Conservation (phyloP, 2,797 vertebrate species). For the Labeo calbasu region DNA sequence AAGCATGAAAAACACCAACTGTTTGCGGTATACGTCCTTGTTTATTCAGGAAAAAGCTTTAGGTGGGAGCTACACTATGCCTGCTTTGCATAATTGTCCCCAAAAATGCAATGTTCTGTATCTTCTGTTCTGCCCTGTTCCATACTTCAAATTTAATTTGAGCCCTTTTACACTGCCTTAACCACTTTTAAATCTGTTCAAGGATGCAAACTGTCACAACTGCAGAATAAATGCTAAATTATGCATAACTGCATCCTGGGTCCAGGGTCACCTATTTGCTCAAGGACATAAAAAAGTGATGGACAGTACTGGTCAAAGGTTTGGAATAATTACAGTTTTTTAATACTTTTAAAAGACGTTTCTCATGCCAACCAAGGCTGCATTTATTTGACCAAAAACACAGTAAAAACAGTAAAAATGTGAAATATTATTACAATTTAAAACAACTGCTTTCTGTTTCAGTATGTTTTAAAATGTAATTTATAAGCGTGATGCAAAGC, state of each 20-base stretch:
- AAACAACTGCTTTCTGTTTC: not conserved
- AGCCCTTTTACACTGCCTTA: not conserved
- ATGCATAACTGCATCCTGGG: not conserved
- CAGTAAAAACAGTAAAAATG: not conserved
- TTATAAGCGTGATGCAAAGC: not conserved
- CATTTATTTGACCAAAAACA: not conserved
- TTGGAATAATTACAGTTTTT: not conserved
- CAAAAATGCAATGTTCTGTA: not conserved
- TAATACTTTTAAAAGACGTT: not conserved
- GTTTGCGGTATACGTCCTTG: not conserved
- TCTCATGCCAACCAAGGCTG: not conserved
- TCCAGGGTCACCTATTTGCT: not conserved
- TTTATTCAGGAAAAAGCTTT: conserved; percentile 9
- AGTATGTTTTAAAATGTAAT: not conserved
- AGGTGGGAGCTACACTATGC: not conserved
- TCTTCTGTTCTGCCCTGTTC: not conserved
- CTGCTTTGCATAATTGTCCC: not conserved
- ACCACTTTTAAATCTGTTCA: not conserved
- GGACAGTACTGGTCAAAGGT: no score
- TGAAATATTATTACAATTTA: not conserved
- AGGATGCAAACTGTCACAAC: not conserved
- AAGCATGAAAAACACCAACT: conserved; percentile 43
- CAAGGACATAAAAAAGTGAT: not conserved
- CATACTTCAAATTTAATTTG: not conserved
- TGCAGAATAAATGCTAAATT: not conserved